Evolutionary conservation across 1,140 invertebrate genomes (phyloP).

Genomic region (Agrilus planipennis): DNA sequence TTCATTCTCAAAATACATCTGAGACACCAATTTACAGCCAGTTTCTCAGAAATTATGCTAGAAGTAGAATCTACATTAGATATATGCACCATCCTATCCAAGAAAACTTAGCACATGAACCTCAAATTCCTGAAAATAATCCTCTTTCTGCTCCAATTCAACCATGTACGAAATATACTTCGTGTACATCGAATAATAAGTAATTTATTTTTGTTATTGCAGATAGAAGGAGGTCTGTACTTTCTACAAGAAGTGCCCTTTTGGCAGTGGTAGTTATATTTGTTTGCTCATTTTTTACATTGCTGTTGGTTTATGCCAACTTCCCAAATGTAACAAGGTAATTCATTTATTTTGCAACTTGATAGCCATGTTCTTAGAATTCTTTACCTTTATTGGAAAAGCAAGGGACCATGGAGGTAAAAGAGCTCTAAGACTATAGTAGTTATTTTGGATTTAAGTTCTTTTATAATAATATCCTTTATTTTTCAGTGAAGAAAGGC

Average conservation of each 20-base stretch:
- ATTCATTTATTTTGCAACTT: conserved; percentile 7
- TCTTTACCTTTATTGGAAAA: too few species aligned
- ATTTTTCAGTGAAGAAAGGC: conserved; percentile 70
- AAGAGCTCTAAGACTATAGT: background rate
- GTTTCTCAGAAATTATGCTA: conserved; percentile 11
- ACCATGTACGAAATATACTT: conserved; percentile 1
- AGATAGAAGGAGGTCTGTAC: background rate
- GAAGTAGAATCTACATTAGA: conserved; percentile 3
- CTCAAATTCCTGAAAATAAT: conserved; percentile 7
- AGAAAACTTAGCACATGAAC: too few species aligned
- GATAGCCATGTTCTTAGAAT: too few species aligned
- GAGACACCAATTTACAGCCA: conserved; percentile 14
- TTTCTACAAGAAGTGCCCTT: conserved; percentile 39
- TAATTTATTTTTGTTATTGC: conserved; percentile 7
- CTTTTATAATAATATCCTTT: conserved; percentile 7
- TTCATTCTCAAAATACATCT: conserved; percentile 13
- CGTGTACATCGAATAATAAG: background rate
- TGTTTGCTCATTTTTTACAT: conserved; percentile 43
- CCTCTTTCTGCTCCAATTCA: conserved; percentile 2
- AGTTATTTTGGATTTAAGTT: conserved; percentile 7
- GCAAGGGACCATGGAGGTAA: too few species aligned
- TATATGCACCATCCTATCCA: too few species aligned
- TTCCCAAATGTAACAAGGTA: conserved; percentile 75
- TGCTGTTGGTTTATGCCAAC: conserved; percentile 58
- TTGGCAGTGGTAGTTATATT: conserved; percentile 51